Evolutionary conservation across 1,140 invertebrate genomes (phyloP), one percentile per base, ranked within the genome.

Genomic region (Lordiphosa mommai): DNA sequence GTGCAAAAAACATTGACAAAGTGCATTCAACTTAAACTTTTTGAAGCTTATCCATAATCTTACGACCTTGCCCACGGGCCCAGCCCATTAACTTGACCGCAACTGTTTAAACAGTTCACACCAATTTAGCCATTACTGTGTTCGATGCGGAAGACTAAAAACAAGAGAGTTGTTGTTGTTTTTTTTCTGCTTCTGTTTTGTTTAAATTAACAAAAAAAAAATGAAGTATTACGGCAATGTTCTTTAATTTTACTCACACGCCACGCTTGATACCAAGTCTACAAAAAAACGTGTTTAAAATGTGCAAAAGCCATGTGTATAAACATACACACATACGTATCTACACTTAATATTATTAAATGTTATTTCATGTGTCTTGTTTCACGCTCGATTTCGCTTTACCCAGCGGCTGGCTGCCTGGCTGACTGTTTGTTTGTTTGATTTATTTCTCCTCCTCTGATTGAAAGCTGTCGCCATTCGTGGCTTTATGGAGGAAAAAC

Each of bases 171-270:
- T n/a, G n/a, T 50, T 69, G 44, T 46, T 64, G 63, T 56, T 32
- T 60, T 73, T 23, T 59, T 48, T 52, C 17, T 72, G 51, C 37
- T 36, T 67, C 48, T 56, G 52, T 63, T 67, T 76, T 70, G 23
- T 27, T 56, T 43, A 43, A 57, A 38, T 17, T 14, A 41, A 55
- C 61, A 55, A 56, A 40, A 46, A 1, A 48, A 68, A 67, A 53
- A 66, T 38, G 63, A 77, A 82, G 72, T 72, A 82, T 82, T 82
- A 74, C 76, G 71, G 67, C 76, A 82, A 58, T 71, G 77, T 84
- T 80, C 67, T 84, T 82, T 60, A 65, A 82, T 72, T 69, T 82
- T 77, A 77, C 66, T 82, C 77, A 61, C 48, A 55, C 32, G 57
- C 65, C 57, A 70, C 57, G 65, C 60, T 80, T 68, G 64, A 72